Conservation (phyloP, 1,140 invertebrate genomes). For the Drosophila auraria region DNA sequence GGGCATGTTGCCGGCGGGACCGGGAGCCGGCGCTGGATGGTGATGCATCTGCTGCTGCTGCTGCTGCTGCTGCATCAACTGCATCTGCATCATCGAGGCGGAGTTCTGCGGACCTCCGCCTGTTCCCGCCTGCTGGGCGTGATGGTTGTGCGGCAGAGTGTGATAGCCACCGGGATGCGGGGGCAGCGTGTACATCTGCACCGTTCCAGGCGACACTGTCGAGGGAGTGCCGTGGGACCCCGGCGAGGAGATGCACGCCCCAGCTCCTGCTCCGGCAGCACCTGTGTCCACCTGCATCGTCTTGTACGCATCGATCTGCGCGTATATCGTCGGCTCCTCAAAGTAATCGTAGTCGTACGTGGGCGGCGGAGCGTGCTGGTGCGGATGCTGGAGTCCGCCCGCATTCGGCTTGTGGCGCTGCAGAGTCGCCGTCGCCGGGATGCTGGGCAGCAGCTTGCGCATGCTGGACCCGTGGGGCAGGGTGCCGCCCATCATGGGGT, state of each 20-base stretch:
- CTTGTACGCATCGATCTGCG: conserved; percentile 89
- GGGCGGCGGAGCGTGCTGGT: conserved; percentile 74
- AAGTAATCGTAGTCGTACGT: conserved; percentile 85
- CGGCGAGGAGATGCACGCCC: conserved; percentile 72
- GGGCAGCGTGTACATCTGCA: conserved; percentile 82
- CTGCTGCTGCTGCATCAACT: conserved; percentile 79
- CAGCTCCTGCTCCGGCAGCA: conserved; percentile 60
- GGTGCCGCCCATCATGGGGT: conserved; percentile 65
- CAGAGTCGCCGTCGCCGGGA: conserved; percentile 77
- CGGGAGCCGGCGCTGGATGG: conserved; percentile 47
- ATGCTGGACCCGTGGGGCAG: conserved; percentile 79
- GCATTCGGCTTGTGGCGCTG: conserved; percentile 80
- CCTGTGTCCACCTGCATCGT: conserved; percentile 71
- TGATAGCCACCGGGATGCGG: conserved; percentile 82
- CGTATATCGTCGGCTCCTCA: conserved; percentile 89
- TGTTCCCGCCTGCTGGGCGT: conserved; percentile 58
- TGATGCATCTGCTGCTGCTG: conserved; percentile 69
- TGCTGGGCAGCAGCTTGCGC: conserved; percentile 75
- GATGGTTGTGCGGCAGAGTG: conserved; percentile 81
- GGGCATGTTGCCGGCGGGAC: conserved; percentile 66
- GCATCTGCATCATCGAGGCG: conserved; percentile 82
- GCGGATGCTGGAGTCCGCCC: conserved; percentile 79
- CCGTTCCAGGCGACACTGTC: conserved; percentile 78
- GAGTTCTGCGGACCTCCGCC: conserved; percentile 64
- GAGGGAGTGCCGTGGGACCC: conserved; percentile 80